These are phyloP conservation scores for Garrulus glandarius DNA, from an alignment of 2,797 vertebrate species.

Conservation along the genomic window DNA sequence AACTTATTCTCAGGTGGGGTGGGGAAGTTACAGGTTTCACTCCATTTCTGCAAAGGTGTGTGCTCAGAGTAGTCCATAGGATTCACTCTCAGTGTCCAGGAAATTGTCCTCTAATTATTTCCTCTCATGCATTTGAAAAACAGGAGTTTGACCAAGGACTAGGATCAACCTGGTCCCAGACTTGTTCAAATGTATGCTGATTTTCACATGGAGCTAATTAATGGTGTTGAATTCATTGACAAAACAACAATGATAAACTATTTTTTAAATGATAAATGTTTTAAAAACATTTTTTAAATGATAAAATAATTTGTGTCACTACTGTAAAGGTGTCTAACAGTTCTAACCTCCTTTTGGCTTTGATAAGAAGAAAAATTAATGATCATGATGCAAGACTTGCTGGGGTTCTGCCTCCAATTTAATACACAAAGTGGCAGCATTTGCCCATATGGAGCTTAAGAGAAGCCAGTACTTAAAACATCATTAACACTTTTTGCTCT, in stretches of 20 bases:
- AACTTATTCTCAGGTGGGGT: background rate
- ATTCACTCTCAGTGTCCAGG: background rate
- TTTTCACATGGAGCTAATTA: background rate
- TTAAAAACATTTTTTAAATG: too few relatives aligned
- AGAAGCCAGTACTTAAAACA: slow-evolving; percentile 8
- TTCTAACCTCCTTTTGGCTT: background rate
- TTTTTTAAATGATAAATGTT: background rate
- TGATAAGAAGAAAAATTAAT: slow-evolving; percentile 3
- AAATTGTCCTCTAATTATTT: background rate
- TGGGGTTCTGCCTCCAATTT: background rate
- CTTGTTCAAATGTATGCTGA: background rate
- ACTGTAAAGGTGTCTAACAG: background rate
- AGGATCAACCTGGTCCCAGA: background rate
- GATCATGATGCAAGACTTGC: background rate
- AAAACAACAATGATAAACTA: background rate
- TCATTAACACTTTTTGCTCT: background rate
- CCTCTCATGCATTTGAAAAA: background rate
- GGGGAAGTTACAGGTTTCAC: background rate
- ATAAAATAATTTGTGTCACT: background rate
- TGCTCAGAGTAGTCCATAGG: background rate
- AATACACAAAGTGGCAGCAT: background rate
- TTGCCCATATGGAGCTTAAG: background rate
- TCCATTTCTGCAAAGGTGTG: background rate
- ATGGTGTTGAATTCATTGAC: background rate
- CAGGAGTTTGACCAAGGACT: background rate